Percentiles rank a stretch among this genome's conserved stretches.
phyloP scores from a whole-genome alignment of 2,797 vertebrate species.

The Syngnathus rostellatus region DNA sequence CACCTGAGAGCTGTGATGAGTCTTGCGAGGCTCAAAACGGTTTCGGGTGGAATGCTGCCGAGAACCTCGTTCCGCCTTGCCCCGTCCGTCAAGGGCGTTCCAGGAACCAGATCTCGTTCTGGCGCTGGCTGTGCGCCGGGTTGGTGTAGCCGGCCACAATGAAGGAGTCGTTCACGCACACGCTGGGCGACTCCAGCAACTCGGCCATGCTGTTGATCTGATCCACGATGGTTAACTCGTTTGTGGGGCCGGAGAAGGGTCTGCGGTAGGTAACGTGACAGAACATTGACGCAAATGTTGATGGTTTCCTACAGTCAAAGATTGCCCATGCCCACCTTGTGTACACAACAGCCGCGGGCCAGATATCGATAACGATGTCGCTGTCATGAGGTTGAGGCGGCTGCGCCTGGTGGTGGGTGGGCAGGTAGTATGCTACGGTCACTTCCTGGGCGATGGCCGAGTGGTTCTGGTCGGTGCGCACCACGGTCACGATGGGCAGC shows the following conservation, averaged over 20 bases:
- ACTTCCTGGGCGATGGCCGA: conserved; percentile 60
- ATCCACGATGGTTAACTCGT: conserved; percentile 74
- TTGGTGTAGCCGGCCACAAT: conserved; percentile 85
- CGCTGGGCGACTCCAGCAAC: conserved; percentile 63
- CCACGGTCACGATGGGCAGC: conserved; percentile 78
- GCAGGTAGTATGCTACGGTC: conserved; percentile 80
- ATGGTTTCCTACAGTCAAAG: no score
- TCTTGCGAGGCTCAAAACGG: conserved; percentile 19
- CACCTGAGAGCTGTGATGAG: conserved; percentile 41
- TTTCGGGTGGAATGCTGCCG: conserved; percentile 12
- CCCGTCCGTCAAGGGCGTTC: conserved; percentile 64
- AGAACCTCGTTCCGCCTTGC: neutral
- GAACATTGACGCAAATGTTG: no score
- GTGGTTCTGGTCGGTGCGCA: conserved; percentile 67
- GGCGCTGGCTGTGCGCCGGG: conserved; percentile 73
- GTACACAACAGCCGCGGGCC: conserved; percentile 76
- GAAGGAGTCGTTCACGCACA: conserved; percentile 70
- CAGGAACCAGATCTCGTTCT: conserved; percentile 86
- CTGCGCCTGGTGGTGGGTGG: conserved; percentile 68
- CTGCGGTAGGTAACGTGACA: conserved; percentile 46
- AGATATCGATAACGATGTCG: conserved; percentile 76
- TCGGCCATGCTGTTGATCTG: conserved; percentile 73
- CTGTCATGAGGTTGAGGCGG: conserved; percentile 73
- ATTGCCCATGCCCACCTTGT: conserved; percentile 62
- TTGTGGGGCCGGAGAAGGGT: conserved; percentile 75